Evolutionary conservation across 2,113 vertebrate species (phyloP).

Genomic region (Connochaetes taurinus): DNA sequence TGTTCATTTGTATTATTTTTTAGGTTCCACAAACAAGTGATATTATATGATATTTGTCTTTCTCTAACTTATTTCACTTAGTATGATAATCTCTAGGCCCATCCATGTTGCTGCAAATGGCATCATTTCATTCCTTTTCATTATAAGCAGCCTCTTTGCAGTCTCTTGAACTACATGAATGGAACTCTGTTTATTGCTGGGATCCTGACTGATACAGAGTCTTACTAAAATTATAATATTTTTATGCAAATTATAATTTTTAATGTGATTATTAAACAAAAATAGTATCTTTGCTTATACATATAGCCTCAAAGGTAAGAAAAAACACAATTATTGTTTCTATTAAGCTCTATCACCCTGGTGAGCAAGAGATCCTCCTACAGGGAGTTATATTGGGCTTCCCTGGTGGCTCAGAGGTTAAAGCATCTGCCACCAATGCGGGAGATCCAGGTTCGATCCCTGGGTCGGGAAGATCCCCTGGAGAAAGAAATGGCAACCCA

Average conservation of each 20-base stretch:
- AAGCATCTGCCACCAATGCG: no score
- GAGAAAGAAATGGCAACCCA: no score
- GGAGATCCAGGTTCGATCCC: no score
- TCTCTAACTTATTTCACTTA: background rate
- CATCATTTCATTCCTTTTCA: background rate
- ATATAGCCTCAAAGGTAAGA: background rate
- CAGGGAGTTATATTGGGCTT: background rate
- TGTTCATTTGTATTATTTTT: background rate
- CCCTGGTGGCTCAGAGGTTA: no score
- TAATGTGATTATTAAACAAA: background rate
- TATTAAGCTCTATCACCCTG: background rate
- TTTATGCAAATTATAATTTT: background rate
- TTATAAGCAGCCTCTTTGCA: background rate
- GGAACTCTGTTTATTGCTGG: background rate
- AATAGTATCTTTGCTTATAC: background rate
- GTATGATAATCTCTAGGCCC: background rate
- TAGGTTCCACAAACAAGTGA: background rate
- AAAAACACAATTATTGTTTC: background rate
- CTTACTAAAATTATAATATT: background rate
- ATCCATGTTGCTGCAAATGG: background rate
- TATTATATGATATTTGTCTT: background rate
- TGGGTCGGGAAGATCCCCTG: no score
- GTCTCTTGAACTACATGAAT: background rate
- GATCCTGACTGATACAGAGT: background rate
- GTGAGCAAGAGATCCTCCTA: background rate